Conservation (phyloP, 2,113 vertebrate species). For the Phodopus roborovskii region DNA sequence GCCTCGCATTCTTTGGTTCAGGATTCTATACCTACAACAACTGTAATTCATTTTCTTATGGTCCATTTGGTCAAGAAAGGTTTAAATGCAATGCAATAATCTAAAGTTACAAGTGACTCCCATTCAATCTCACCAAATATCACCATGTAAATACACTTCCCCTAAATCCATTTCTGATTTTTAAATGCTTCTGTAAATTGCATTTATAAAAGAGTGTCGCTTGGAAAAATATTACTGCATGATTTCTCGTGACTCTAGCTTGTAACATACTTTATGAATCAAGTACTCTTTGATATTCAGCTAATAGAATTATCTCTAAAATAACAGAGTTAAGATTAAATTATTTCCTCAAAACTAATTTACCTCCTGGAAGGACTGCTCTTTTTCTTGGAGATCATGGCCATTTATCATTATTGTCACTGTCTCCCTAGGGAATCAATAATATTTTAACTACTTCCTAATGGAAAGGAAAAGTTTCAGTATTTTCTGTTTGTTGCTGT, state of each 20-base stretch:
- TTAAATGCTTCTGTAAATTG: conserved; percentile 61
- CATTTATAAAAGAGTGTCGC: conserved; percentile 19
- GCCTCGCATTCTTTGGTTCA: neutral
- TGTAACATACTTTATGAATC: conserved; percentile 59
- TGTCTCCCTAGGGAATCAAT: conserved; percentile 10
- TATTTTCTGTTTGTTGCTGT: neutral
- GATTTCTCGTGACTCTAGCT: conserved; percentile 30
- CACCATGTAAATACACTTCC: conserved; percentile 42
- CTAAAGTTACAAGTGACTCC: conserved; percentile 47
- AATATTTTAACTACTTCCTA: conserved; percentile 50
- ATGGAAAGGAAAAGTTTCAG: neutral
- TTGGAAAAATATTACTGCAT: conserved; percentile 60
- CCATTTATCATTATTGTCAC: conserved; percentile 55
- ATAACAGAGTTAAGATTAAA: conserved; percentile 61
- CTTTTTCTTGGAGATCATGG: conserved; percentile 16
- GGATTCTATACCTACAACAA: conserved; percentile 20
- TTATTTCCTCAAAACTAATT: conserved; percentile 66
- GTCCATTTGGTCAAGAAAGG: conserved; percentile 56
- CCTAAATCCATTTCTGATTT: conserved; percentile 55
- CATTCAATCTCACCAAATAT: conserved; percentile 44
- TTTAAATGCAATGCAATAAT: conserved; percentile 58
- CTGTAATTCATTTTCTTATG: neutral
- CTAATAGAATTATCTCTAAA: conserved; percentile 71
- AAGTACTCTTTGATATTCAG: conserved; percentile 53
- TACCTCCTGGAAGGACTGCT: conserved; percentile 5